These are phyloP conservation scores for Myotis yumanensis DNA, from an alignment of 2,113 vertebrate genomes.

Conservation along the genomic window DNA sequence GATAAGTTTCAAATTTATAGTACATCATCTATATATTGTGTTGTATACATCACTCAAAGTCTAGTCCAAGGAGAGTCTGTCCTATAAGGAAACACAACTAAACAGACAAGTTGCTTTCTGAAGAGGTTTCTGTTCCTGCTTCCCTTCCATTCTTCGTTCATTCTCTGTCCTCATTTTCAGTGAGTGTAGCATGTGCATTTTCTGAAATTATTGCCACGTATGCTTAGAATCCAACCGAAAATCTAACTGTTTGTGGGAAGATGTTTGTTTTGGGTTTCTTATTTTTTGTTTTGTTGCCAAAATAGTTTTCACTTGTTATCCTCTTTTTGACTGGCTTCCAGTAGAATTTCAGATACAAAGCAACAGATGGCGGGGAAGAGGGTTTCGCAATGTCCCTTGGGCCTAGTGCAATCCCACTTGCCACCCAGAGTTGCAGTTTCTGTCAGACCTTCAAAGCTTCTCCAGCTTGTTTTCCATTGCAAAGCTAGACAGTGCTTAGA, in stretches of 20 bases:
- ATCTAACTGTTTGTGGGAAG: slow-evolving; percentile 48
- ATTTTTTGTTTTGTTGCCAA: slow-evolving; percentile 73
- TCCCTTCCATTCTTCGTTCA: not conserved
- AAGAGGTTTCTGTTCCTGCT: not conserved
- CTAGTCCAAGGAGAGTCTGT: not conserved
- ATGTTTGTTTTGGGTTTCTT: slow-evolving; percentile 67
- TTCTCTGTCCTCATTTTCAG: not conserved
- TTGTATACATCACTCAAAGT: not conserved
- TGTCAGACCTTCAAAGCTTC: slow-evolving; percentile 62
- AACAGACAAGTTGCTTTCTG: not conserved
- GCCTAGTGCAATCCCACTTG: slow-evolving; percentile 56
- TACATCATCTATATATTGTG: not conserved
- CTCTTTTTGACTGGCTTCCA: slow-evolving; percentile 68
- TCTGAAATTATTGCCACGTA: slow-evolving; percentile 2
- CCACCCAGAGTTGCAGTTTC: slow-evolving; percentile 45
- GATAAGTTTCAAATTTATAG: not conserved
- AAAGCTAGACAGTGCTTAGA: slow-evolving; percentile 59
- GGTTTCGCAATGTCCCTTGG: slow-evolving; percentile 36
- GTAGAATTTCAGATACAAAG: slow-evolving; percentile 65
- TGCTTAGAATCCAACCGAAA: slow-evolving; percentile 55
- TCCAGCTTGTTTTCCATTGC: slow-evolving; percentile 63
- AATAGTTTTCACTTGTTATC: slow-evolving; percentile 75
- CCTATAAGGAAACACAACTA: not conserved
- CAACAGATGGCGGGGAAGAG: slow-evolving; percentile 68
- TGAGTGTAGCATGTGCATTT: not conserved